Evolutionary conservation across 1,140 invertebrate genomes (phyloP).

Genomic region (Acromyrmex echinatior): DNA sequence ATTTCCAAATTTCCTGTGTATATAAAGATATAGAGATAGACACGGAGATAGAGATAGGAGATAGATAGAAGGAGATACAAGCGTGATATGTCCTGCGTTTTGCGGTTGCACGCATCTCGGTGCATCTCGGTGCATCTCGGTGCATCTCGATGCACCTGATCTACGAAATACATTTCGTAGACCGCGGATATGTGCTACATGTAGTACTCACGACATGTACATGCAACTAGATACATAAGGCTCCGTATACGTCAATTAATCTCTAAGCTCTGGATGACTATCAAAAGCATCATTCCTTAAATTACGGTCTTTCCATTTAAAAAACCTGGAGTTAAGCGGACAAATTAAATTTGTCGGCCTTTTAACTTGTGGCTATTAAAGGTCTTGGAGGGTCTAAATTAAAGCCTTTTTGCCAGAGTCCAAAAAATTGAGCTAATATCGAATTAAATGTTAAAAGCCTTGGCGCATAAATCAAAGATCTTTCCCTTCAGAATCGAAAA

Average conservation of each 20-base stretch:
- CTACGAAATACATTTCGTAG: slow-evolving; percentile 51
- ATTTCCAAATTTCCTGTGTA: no score
- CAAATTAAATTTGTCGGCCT: slow-evolving; percentile 37
- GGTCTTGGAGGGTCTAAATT: neutral
- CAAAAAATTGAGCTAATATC: slow-evolving; percentile 22
- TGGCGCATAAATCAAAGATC: neutral
- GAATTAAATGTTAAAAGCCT: slow-evolving; percentile 35
- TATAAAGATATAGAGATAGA: neutral
- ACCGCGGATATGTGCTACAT: slow-evolving; percentile 18
- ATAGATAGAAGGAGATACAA: neutral
- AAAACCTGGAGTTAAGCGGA: slow-evolving; percentile 7
- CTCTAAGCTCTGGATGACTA: neutral
- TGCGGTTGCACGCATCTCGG: slow-evolving; percentile 47
- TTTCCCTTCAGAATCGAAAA: slow-evolving; percentile 11
- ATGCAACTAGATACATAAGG: neutral
- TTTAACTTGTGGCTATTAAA: slow-evolving; percentile 17
- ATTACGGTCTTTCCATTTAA: neutral
- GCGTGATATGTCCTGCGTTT: slow-evolving; percentile 44
- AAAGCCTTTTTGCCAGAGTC: neutral
- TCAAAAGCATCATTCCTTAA: neutral
- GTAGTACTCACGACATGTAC: neutral
- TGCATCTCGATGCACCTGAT: slow-evolving; percentile 39
- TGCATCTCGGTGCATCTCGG: slow-evolving; percentile 33
- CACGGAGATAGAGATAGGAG: neutral
- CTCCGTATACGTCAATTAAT: slow-evolving; percentile 29